Conservation (phyloP, 2,888 invertebrate species). For the Platycheirus rosarum region DNA sequence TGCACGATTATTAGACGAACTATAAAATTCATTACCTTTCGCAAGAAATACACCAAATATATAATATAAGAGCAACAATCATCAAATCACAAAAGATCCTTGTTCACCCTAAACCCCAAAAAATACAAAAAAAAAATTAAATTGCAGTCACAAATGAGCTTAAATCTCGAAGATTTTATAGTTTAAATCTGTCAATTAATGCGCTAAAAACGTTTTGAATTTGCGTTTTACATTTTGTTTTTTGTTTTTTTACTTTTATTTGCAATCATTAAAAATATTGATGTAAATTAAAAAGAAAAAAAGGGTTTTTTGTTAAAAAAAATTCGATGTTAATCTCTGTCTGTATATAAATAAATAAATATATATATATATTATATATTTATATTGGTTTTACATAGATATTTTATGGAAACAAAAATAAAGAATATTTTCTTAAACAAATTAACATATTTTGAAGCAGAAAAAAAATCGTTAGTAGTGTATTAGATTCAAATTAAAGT, state of each 20-base stretch:
- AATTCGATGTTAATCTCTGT: conserved; percentile 59
- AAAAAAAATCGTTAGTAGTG: conserved; percentile 51
- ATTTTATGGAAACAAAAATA: conserved; percentile 37
- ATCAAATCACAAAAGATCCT: conserved; percentile 46
- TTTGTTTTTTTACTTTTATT: conserved; percentile 20
- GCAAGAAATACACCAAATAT: conserved; percentile 74
- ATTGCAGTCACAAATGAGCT: conserved; percentile 62
- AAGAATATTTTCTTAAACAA: conserved; percentile 54
- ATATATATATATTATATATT: conserved; percentile 40
- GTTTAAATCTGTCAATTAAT: conserved; percentile 67
- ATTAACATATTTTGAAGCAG: conserved; percentile 35
- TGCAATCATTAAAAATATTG: conserved; percentile 35
- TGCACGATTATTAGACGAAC: conserved; percentile 60
- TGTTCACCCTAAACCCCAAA: conserved; percentile 8
- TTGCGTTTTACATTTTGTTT: no score
- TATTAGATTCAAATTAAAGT: conserved; percentile 50
- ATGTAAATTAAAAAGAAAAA: conserved; percentile 43
- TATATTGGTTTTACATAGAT: conserved; percentile 54
- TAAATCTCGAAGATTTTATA: conserved; percentile 46
- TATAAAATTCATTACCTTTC: conserved; percentile 60
- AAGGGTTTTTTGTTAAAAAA: conserved; percentile 47
- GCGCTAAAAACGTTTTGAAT: conserved; percentile 5
- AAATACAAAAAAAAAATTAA: conserved; percentile 18
- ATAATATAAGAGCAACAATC: conserved; percentile 71
- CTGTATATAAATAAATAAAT: conserved; percentile 63